Evolutionary conservation across 2,113 vertebrate species (phyloP).

Genomic region (Coracopsis vasa): DNA sequence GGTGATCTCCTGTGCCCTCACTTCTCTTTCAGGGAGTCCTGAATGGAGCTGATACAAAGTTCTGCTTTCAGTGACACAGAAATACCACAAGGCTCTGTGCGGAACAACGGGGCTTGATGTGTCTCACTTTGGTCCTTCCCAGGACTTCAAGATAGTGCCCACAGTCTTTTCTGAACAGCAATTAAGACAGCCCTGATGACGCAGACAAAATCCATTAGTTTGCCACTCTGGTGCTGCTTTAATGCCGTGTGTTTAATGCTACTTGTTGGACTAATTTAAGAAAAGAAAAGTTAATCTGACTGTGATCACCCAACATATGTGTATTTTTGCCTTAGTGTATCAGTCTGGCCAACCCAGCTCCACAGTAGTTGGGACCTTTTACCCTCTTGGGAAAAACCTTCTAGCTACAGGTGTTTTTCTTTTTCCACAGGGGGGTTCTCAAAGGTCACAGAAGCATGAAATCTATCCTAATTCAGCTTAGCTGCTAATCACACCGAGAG

Average conservation of each 20-base stretch:
- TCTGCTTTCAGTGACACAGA: neutral
- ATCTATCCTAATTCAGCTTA: slow-evolving; percentile 68
- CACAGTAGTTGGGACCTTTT: neutral
- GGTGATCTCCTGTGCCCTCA: neutral
- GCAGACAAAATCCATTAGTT: neutral
- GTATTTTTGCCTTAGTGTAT: neutral
- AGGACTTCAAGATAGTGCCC: neutral
- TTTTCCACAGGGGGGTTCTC: slow-evolving; percentile 34
- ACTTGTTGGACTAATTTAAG: neutral
- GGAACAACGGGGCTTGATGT: fast-evolving
- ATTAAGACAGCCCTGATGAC: neutral
- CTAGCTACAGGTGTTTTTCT: slow-evolving; percentile 69
- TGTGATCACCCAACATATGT: neutral
- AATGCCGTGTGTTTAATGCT: neutral
- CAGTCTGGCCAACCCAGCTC: neutral
- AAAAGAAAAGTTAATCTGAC: neutral
- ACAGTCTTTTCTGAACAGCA: fast-evolving
- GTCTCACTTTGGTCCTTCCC: neutral
- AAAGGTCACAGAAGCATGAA: slow-evolving; percentile 73
- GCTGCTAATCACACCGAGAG: slow-evolving; percentile 67
- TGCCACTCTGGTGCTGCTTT: neutral
- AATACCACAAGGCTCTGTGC: fast-evolving
- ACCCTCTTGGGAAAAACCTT: slow-evolving; percentile 1
- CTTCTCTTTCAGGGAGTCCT: neutral
- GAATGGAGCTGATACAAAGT: neutral